Percentiles rank a stretch among this genome's conserved stretches.
phyloP scores from a whole-genome alignment of 2,113 vertebrate species.

The Epinephelus lanceolatus region DNA sequence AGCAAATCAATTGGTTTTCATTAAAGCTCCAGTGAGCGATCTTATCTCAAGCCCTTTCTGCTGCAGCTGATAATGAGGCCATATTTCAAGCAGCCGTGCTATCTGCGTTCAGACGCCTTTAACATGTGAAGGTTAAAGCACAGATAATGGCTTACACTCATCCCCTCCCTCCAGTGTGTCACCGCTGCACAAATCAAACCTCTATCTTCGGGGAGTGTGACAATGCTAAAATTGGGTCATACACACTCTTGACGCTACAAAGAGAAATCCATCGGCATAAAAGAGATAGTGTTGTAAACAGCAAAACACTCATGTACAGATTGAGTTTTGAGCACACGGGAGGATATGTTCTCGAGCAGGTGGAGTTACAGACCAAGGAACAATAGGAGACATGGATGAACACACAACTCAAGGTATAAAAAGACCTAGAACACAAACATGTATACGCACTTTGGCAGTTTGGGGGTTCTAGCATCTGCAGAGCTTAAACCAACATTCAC shows the following conservation, averaged over 20 bases:
- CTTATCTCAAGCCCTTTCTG: constrained; percentile 68
- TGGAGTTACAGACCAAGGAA: neutral
- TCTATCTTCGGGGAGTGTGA: constrained; percentile 67
- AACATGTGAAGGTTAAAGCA: constrained; percentile 81
- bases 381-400: neutral
- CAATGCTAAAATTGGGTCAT: constrained; percentile 73
- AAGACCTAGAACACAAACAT: neutral
- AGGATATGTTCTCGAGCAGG: constrained; percentile 4
- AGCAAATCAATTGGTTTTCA: constrained; percentile 82
- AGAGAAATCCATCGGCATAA: constrained; percentile 25
- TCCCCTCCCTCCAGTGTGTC: constrained; percentile 44
- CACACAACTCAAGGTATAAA: neutral
- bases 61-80: constrained; percentile 77
- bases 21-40: constrained; percentile 71
- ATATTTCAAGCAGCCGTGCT: constrained; percentile 72
- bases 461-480: no score
- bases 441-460: neutral
- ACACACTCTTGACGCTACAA: constrained; percentile 31
- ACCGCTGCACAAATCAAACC: constrained; percentile 75
- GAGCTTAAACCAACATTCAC: constrained; percentile 13
- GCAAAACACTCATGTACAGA: constrained; percentile 4
- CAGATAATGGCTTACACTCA: constrained; percentile 69
- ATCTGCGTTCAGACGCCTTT: constrained; percentile 68
- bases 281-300: constrained; percentile 48
- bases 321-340: constrained; percentile 7